Evolutionary conservation across 2,797 vertebrate genomes (phyloP).

Genomic region (Mareca penelope): DNA sequence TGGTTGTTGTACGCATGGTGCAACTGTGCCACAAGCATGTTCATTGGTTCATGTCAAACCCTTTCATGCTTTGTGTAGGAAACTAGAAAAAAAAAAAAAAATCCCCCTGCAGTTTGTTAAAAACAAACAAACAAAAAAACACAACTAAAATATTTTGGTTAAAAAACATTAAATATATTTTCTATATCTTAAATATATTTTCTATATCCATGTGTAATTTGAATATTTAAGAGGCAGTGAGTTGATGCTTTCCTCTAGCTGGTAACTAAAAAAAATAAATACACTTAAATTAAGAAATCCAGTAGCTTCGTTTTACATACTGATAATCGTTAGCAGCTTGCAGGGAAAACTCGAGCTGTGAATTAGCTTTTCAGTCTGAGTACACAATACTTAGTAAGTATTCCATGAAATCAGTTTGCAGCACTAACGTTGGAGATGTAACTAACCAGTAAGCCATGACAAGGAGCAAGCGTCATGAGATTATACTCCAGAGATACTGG

Average conservation of each 20-base stretch:
- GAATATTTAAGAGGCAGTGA: not conserved
- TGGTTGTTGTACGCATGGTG: not conserved
- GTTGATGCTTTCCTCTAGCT: not conserved
- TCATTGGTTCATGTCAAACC: not conserved
- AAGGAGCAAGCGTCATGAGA: not conserved
- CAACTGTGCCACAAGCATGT: not conserved
- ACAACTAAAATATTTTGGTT: too few relatives aligned
- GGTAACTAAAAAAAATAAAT: not conserved
- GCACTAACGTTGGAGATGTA: not conserved
- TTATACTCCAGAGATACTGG: not conserved
- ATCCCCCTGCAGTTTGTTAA: not conserved
- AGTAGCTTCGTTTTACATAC: not conserved
- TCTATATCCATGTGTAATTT: too few relatives aligned
- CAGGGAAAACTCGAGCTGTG: not conserved
- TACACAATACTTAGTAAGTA: not conserved
- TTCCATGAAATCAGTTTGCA: slow-evolving; percentile 17
- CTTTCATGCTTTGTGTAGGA: not conserved
- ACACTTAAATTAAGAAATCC: not conserved
- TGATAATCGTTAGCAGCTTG: not conserved
- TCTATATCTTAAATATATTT: too few relatives aligned
- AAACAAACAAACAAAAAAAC: too few relatives aligned
- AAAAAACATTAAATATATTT: too few relatives aligned
- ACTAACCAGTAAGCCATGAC: not conserved
- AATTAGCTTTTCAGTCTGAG: not conserved
- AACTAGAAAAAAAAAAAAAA: not conserved